Conservation (phyloP, 1,140 invertebrate genomes). For the Bombus soroeensis region DNA sequence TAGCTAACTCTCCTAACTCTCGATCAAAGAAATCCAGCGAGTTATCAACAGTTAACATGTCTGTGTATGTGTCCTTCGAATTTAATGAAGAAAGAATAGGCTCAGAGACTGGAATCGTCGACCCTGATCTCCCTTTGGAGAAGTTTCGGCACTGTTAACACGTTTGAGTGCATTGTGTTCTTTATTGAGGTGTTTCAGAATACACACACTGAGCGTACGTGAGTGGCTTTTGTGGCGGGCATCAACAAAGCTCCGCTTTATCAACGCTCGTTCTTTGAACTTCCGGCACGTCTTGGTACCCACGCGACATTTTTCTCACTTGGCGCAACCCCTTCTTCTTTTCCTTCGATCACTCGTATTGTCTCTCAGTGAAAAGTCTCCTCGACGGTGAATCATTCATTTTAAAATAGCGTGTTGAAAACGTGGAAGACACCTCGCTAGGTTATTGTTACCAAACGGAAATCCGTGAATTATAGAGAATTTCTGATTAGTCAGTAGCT, state of each 20-base stretch:
- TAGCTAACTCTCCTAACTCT: neutral
- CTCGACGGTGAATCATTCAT: neutral
- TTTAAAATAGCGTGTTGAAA: neutral
- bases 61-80: neutral
- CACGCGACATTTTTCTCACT: conserved; percentile 22
- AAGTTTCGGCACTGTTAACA: conserved; percentile 16
- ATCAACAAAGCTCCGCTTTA: conserved; percentile 47
- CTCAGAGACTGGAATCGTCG: neutral
- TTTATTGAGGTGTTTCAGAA: neutral
- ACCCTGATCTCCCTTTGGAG: neutral
- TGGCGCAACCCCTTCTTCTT: too few relatives aligned
- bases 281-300: conserved; percentile 23
- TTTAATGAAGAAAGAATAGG: neutral
- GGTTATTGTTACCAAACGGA: neutral
- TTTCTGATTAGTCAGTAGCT: neutral
- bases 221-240: conserved; percentile 33
- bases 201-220: neutral
- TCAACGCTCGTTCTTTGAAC: conserved; percentile 54
- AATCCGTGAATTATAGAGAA: neutral
- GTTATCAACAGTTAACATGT: neutral
- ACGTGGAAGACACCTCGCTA: neutral
- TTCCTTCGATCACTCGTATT: neutral
- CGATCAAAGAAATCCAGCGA: neutral
- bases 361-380: neutral
- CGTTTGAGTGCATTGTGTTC: conserved; percentile 13